Evolutionary conservation across 2,797 vertebrate genomes (phyloP).

Genomic region (Coluber constrictor): DNA sequence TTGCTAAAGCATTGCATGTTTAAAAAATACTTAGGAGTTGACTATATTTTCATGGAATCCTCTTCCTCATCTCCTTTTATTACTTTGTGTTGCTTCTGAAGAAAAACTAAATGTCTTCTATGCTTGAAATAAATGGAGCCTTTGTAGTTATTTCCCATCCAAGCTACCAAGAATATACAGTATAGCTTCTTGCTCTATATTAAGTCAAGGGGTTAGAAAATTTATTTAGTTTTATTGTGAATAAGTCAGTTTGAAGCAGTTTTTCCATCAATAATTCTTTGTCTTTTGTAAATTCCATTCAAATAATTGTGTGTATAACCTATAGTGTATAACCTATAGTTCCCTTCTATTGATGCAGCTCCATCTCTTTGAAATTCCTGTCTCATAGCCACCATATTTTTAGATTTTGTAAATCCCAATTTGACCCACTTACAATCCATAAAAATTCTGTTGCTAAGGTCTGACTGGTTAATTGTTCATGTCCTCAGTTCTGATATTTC

Average conservation of each 20-base stretch:
- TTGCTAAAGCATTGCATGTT: not conserved
- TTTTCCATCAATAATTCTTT: not conserved
- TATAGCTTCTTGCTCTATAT: not conserved
- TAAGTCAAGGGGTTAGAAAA: not conserved
- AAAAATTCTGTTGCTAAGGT: slow-evolving; percentile 18
- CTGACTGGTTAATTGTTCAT: not conserved
- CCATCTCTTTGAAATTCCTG: not conserved
- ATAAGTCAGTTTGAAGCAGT: not conserved
- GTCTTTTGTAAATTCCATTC: not conserved
- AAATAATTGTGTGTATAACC: not conserved
- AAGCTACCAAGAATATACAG: not conserved
- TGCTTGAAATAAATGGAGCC: not conserved
- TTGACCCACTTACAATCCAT: slow-evolving; percentile 23
- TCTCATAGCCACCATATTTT: slow-evolving; percentile 4
- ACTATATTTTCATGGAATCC: not conserved
- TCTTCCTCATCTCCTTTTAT: not conserved
- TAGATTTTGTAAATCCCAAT: slow-evolving; percentile 25
- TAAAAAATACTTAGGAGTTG: fast-evolving
- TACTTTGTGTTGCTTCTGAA: not conserved
- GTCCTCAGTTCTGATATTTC: not conserved
- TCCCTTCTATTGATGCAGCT: not conserved
- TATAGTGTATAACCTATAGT: not conserved
- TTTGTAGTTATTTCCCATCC: not conserved
- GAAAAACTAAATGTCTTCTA: not conserved
- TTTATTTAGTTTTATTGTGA: not conserved